Conservation (phyloP, 1,140 invertebrate species). For the Calycopis cecrops region DNA sequence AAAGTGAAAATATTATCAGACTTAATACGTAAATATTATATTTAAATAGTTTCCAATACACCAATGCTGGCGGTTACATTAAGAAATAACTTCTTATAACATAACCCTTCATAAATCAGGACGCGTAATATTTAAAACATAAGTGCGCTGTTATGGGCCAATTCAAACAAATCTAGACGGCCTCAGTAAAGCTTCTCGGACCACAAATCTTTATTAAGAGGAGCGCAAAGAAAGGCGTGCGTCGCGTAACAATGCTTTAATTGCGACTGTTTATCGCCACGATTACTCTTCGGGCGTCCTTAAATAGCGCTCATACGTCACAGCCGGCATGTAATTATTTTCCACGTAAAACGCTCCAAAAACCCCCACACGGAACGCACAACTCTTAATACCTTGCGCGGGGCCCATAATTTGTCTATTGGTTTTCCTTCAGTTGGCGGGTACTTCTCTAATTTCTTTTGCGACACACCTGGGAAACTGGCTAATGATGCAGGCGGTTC, state of each 20-base stretch:
- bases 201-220: constrained; percentile 65
- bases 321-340: constrained; percentile 68
- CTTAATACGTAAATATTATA: too few relatives aligned
- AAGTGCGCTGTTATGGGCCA: constrained; percentile 6
- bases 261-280: constrained; percentile 66
- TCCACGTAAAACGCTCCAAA: constrained; percentile 60
- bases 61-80: too few relatives aligned
- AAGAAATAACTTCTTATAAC: too few relatives aligned
- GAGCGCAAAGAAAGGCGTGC: constrained; percentile 68
- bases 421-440: constrained; percentile 35
- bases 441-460: constrained; percentile 32
- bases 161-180: constrained; percentile 23
- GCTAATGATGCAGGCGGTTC: constrained; percentile 23
- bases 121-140: too few relatives aligned
- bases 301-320: constrained; percentile 70
- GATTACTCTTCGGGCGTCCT: constrained; percentile 62
- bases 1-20: too few relatives aligned
- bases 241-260: constrained; percentile 71
- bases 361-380: constrained; percentile 41
- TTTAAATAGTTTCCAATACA: too few relatives aligned
- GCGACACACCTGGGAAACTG: constrained; percentile 23
- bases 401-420: constrained; percentile 56
- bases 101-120: too few relatives aligned
- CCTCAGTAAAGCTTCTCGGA: constrained; percentile 28
- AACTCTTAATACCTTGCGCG: constrained; percentile 39